phyloP scores from a whole-genome alignment of 2,888 invertebrate genomes.

The Idaea dimidiata region DNA sequence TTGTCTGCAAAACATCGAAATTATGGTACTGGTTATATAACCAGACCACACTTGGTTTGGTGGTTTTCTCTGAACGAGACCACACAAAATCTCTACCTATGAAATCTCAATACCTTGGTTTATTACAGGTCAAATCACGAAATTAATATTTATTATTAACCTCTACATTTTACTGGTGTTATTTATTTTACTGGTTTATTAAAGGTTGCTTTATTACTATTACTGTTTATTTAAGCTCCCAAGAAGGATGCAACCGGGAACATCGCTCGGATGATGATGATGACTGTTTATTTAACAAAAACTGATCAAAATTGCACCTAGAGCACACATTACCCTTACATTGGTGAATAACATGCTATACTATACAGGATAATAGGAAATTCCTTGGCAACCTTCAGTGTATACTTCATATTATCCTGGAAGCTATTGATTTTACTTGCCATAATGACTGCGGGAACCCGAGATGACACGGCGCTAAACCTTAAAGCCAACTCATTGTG shows the following conservation, averaged over 20 bases:
- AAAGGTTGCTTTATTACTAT: conserved; percentile 27
- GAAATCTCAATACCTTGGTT: conserved; percentile 10
- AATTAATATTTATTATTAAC: no score
- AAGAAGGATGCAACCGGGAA: no score
- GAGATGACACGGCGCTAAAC: conserved; percentile 59
- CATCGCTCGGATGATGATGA: no score
- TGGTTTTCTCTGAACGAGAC: conserved; percentile 13
- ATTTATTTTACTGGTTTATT: conserved; percentile 19
- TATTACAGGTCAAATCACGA: conserved; percentile 27
- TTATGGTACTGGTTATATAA: not conserved
- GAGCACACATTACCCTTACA: conserved; percentile 13
- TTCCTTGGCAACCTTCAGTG: not conserved
- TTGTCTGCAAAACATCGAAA: conserved; percentile 3
- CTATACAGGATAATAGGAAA: not conserved
- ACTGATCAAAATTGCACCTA: conserved; percentile 28
- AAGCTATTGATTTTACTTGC: conserved; percentile 4
- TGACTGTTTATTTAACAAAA: conserved; percentile 27
- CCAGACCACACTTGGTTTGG: no score
- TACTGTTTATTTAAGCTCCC: no score
- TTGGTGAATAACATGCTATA: not conserved
- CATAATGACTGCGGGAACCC: conserved; percentile 24
- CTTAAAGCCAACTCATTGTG: conserved; percentile 65
- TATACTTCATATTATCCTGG: not conserved
- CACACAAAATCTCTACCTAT: conserved; percentile 23
- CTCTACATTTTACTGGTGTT: no score